These are phyloP conservation scores for Chrysolina americana DNA, from an alignment of 2,888 invertebrate species.

Conservation along the genomic window DNA sequence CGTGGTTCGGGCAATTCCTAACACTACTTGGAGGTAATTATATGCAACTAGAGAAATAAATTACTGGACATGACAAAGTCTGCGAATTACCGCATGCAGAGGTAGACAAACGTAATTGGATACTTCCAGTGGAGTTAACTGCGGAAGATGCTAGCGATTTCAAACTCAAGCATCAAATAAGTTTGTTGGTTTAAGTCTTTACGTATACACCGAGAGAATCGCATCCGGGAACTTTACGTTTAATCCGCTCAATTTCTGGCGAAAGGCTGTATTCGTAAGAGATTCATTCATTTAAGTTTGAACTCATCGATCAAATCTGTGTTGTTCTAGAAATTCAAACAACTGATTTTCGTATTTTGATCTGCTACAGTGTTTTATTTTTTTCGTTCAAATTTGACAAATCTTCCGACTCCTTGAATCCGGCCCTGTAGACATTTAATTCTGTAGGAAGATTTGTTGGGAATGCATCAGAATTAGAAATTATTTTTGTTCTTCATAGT, in stretches of 20 bases:
- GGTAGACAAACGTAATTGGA: background rate
- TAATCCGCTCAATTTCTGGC: background rate
- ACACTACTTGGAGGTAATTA: background rate
- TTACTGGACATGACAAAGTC: background rate
- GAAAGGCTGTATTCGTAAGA: background rate
- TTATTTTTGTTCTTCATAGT: too few relatives aligned
- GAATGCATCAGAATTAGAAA: too few relatives aligned
- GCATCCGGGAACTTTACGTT: background rate
- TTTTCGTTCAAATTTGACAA: too few relatives aligned
- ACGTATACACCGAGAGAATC: background rate
- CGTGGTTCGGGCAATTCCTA: background rate
- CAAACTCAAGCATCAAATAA: background rate
- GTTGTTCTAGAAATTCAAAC: too few relatives aligned
- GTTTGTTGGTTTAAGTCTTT: background rate
- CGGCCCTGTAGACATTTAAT: too few relatives aligned
- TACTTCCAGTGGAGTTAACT: background rate
- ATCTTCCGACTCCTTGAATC: too few relatives aligned
- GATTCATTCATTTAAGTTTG: background rate
- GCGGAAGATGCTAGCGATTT: background rate
- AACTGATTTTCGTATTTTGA: too few relatives aligned
- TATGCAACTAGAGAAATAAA: background rate
- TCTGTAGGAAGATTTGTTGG: too few relatives aligned
- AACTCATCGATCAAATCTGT: too few relatives aligned
- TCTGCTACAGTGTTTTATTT: too few relatives aligned
- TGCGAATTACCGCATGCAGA: background rate